A percentile compares a stretch with the other conserved stretches of the same genome.
Evolutionary conservation across 2,113 vertebrate species (phyloP).

Genomic region (Catagonus wagneri): DNA sequence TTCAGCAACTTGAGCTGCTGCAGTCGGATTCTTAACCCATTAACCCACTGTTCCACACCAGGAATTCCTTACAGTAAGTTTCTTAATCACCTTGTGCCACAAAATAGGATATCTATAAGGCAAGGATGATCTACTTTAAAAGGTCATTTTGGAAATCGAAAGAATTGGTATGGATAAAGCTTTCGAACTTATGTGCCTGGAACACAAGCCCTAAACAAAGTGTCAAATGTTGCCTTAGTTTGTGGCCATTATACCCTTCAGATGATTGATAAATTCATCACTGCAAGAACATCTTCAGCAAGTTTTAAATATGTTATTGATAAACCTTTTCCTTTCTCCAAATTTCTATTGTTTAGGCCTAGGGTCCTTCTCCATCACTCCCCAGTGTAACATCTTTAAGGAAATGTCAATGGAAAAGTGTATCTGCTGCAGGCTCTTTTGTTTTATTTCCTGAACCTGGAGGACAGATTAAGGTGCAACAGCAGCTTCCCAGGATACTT

Average conservation of each 20-base stretch:
- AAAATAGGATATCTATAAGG: neutral
- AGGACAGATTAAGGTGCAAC: conserved; percentile 49
- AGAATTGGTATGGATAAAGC: neutral
- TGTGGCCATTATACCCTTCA: neutral
- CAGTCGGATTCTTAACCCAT: too few species aligned
- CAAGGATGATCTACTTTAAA: neutral
- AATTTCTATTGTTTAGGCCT: neutral
- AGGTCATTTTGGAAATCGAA: neutral
- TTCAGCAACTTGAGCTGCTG: too few species aligned
- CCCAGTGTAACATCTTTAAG: conserved; percentile 2
- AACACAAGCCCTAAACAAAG: neutral
- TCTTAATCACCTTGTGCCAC: neutral
- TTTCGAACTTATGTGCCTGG: neutral
- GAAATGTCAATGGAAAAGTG: conserved; percentile 29
- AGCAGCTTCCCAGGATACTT: fast-evolving
- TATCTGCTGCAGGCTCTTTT: conserved; percentile 11
- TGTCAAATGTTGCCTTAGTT: neutral
- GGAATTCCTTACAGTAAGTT: neutral
- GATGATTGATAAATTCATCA: neutral
- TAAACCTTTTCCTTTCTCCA: neutral
- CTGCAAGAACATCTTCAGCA: neutral
- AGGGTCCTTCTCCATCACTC: neutral
- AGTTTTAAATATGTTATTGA: neutral
- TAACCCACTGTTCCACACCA: too few species aligned
- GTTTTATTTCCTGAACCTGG: conserved; percentile 66